Evolutionary conservation across 2,888 invertebrate genomes (phyloP), one percentile per base, ranked within the genome.

Genomic region (Lithophane leautieri): DNA sequence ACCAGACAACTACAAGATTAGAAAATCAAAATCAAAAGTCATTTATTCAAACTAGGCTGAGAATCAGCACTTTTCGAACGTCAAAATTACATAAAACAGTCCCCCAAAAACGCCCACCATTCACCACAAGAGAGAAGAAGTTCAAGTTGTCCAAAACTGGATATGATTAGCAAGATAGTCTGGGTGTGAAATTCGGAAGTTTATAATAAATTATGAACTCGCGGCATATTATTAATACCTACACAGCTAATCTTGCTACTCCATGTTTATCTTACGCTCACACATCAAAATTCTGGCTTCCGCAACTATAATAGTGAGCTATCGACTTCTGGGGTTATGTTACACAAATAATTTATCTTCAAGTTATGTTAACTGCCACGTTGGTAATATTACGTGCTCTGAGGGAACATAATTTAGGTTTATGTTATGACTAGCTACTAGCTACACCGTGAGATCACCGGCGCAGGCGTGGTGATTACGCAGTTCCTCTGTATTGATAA

Each of bases 321-420:
- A 77, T 70, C 22, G 77, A 68, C 63, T 82, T 42, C 68, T 54
- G 47, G 62, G 44, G 73, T 42, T 69, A 65, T 60, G 67, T 78
- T 74, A 56, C 61, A 61, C 68, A 72, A 72, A 85, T 80, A 88
- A 83, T 79, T 84, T 78, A 86, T 84, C 73, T 74, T 42, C 34
- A 65, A 80, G 77, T 82, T 79, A 75, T 77, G 74, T 76, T 73
- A 79, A 65, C 61, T 75, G 73, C 54, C 72, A 72, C 50, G 69
- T 78, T 78, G 65, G 65, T 70, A 78, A 79, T 79, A 80, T 79
- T 86, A 84, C 86, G 83, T 78, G 82, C 82, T 81, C 75, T 28
- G 63, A 70, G 73, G 76, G 76, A 86, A 73, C 84, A 86, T 86
- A 74, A 82, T 86, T 86, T 80, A 84, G 81, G 79, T 82, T 84